Evolutionary conservation across 2,888 invertebrate genomes (phyloP), one percentile per base, ranked within the genome.

Genomic region (Bhutanitis thaidina): DNA sequence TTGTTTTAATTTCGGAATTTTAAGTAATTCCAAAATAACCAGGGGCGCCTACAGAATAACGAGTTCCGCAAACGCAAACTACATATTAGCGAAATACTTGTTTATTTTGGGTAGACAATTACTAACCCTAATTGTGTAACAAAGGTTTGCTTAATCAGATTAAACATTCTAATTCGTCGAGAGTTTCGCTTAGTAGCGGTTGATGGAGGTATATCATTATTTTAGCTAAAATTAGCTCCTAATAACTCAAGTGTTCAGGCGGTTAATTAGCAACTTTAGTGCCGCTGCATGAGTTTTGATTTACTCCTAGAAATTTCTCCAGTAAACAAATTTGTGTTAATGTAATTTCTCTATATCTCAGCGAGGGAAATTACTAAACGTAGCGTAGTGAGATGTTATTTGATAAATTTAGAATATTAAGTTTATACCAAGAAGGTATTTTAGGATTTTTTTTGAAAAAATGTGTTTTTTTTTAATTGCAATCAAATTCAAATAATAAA

Each of bases 111-210:
- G n/a, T 29, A 14, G 29, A n/a, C 41, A 52, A 52, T 45, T 43
- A 46, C 52, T 46, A 43, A 50, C 49, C 38, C 51, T 56, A 54
- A 59, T 58, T 55, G 57, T 54, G 56, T 56, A 62, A 62, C 58
- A 54, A 65, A 69, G 66, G 62, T 64, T 68, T 66, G 63, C 52
- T 50, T 63, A 69, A 68, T 75, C 65, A 73, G 65, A 62, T 66
- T 58, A 64, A 75, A 74, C 70, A 73, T 64, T 64, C 59, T 67
- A 68, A 69, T 70, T 70, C 64, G 51, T 53, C 52, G 44, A 57
- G 44, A 57, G 54, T 36, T 39, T 44, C 34, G 62, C 46, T 47
- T 30, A 29, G 30, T 49, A 49, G 57, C 43, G 49, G 52, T 30
- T 35, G 49, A 44, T 34, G 41, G 37, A 51, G 49, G 53, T 49